Base-by-base conservation (phyloP, 2,113 vertebrate genomes). In the Aythya baeri region DNA sequence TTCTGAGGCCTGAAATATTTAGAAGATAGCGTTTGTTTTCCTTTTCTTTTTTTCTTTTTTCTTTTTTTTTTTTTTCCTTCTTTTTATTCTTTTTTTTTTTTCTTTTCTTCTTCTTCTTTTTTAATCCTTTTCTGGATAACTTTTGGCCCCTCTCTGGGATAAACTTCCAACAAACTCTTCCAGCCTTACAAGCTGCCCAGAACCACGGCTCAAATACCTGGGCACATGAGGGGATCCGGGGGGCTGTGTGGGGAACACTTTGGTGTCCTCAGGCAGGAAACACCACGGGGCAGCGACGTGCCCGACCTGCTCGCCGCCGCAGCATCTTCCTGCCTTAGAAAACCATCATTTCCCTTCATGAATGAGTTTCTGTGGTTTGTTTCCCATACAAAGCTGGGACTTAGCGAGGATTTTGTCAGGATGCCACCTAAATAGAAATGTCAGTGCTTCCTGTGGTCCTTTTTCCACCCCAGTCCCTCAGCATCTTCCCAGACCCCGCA, bases 401-500 rank as follows among this genome's bases (percentile, higher is more conserved):
- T 86, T 18, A 14, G 43, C 3, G 22, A 44, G 50, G 36, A 7
- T 21, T 49, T 65, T 66, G 38, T 52, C 55, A 29, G 20, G 14
- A 21, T 71, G 1, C 63, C 34, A 20, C 34, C 31, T 25, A 50
- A n/a, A 26, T 5, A 59, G 50, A 10, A 26, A 34, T 2, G 1
- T 43, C 17, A 38, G 17, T 59, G 46, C n/a, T 79, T 52, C 71
- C 3, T 0, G 7, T 1, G 27, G 57, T 18, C 49, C 16, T 41
- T 78, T 91, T 71, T 11, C 1, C 34, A 3, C 1, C 0, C 32
- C 21, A 25, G 32, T 15, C 20, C 13, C 5, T 13, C 0, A 4
- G 38, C 38, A 38, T 16, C 59, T 62, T 77, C 80, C 15, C 6
- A 31, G 49, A 83, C 32, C 66, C 20, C 0, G 0, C 6, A 36